Conservation (phyloP, 1,140 invertebrate genomes). For the Zaprionus ghesquierei region DNA sequence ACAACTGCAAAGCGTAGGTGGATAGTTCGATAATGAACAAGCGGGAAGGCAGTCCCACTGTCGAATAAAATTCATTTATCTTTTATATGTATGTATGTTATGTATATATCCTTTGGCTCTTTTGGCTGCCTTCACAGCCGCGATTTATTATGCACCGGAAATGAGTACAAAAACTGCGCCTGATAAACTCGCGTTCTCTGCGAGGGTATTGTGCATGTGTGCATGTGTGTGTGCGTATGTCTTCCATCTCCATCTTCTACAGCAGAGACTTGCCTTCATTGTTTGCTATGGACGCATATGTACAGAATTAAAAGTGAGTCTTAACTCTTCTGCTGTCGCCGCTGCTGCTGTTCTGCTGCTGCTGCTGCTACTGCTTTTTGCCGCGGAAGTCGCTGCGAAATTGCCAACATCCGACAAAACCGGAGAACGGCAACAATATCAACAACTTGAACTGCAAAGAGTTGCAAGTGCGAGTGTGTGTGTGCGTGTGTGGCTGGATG, state of each 20-base stretch:
- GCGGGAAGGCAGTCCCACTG: background rate
- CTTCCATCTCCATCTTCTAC: background rate
- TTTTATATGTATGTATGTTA: too few relatives aligned
- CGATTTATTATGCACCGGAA: slow-evolving; percentile 69
- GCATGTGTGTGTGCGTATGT: slow-evolving; percentile 6
- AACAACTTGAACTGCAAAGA: slow-evolving; percentile 36
- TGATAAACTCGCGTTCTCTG: slow-evolving; percentile 9
- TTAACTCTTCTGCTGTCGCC: slow-evolving; percentile 68
- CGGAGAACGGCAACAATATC: slow-evolving; percentile 28
- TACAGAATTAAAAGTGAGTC: slow-evolving; percentile 69
- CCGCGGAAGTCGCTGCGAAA: slow-evolving; percentile 65
- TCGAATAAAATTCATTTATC: slow-evolving; percentile 48
- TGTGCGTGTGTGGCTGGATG: background rate
- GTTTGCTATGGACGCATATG: slow-evolving; percentile 60
- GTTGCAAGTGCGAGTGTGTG: slow-evolving; percentile 27
- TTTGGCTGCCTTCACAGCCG: slow-evolving; percentile 18
- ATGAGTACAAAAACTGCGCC: slow-evolving; percentile 50
- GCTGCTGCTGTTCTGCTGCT: too few relatives aligned
- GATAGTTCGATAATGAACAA: background rate
- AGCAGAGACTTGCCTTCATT: slow-evolving; percentile 49
- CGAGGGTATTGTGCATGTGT: background rate
- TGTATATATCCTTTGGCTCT: slow-evolving; percentile 44
- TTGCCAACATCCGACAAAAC: slow-evolving; percentile 69
- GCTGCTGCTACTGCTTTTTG: background rate
- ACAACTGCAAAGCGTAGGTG: background rate